Evolutionary conservation across 2,888 invertebrate species (phyloP), one percentile per base, ranked within the genome.

Genomic region (Eutolmus rufibarbis): DNA sequence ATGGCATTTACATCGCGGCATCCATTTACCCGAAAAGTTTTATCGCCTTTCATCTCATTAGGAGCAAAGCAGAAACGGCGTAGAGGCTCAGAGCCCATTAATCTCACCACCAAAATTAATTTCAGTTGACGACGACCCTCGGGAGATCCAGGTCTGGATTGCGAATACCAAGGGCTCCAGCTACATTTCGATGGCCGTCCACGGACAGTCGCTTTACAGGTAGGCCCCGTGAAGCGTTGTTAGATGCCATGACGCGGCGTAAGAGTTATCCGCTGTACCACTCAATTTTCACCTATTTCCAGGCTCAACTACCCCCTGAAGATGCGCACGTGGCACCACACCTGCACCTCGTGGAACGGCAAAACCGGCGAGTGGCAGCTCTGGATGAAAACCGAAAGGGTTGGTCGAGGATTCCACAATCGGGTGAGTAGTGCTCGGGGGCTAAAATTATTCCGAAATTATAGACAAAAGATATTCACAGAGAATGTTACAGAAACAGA

Each of bases 351-450:
- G 86, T 97, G 97, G 97, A 97, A 97, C 91, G 97, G 97, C 23
- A 96, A 95, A 91, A 97, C 97, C 8, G 97, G 97, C 81, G 97
- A 97, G 93, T 97, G 97, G 97, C 97, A 97, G 93, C 95, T 97
- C 89, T 97, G 97, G 97, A 95, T 97, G 89, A 96, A 97, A 91
- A 95, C 95, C 28, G 97, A 97, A 92, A 94, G 97, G 89, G 96
- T 97, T 84, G 97, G 97, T 89, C 94, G 97, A 91, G 97, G 97
- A 88, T 97, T 96, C 92, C 96, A 97, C 93, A 97, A 97, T 91
- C 94, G 97, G 93, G 97, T 97, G 93, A 95, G 95, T 92, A 51
- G 9, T 8, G 51, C 51, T 51, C 1, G n/a, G 1, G 51, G 51
- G 51, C 16, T n/a, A 51, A 5, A 51, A 51, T 51, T 4, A 51